These are phyloP conservation scores for Meta bourneti DNA, from an alignment of 2,888 invertebrate species.

Conservation along the genomic window DNA sequence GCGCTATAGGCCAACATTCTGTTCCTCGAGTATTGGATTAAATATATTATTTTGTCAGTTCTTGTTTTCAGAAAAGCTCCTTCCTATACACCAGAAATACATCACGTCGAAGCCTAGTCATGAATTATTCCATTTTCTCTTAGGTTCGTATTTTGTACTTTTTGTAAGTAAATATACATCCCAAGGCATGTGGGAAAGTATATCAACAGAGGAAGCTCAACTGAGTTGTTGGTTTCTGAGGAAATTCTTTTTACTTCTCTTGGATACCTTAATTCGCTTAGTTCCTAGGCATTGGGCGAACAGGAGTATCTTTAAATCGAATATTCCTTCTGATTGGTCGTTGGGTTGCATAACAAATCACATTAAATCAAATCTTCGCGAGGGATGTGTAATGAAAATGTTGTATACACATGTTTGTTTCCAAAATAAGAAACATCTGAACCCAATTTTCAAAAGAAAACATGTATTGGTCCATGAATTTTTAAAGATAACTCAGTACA, in stretches of 20 bases:
- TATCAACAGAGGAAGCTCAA: conserved; percentile 29
- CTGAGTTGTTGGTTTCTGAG: conserved; percentile 3
- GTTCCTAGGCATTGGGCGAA: neutral
- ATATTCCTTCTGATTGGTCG: no score
- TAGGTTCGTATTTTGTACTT: conserved; percentile 43
- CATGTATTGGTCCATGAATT: no score
- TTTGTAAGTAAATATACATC: conserved; percentile 61
- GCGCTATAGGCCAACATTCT: conserved; percentile 33
- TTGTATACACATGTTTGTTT: no score
- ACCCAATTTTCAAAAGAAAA: no score
- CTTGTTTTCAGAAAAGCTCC: conserved; percentile 51
- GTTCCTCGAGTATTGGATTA: conserved; percentile 52
- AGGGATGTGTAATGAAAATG: no score
- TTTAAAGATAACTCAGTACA: no score
- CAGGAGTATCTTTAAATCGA: no score
- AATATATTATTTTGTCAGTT: conserved; percentile 67
- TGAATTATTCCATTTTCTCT: conserved; percentile 67
- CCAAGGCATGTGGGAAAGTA: conserved; percentile 30
- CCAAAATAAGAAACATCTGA: no score
- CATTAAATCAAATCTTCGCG: no score
- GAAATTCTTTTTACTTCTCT: neutral
- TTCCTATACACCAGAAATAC: conserved; percentile 28
- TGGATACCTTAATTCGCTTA: conserved; percentile 3
- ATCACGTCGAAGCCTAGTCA: conserved; percentile 48
- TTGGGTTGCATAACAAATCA: no score